These are phyloP conservation scores for Drosophila bifasciata DNA, from an alignment of 1,140 invertebrate species.

Conservation along the genomic window DNA sequence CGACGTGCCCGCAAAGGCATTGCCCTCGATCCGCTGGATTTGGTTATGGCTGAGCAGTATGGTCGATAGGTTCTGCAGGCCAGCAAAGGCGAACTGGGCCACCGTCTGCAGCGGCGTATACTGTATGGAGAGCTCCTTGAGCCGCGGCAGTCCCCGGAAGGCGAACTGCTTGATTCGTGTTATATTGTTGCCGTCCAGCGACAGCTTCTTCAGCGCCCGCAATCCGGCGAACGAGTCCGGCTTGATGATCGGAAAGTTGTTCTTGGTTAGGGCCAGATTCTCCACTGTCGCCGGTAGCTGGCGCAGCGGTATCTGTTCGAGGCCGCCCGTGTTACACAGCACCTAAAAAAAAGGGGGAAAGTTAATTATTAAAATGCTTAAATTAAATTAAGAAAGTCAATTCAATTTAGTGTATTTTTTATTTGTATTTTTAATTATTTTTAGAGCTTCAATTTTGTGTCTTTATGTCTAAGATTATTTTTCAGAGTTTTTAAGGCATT, in stretches of 20 bases:
- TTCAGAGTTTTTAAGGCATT: too few relatives aligned
- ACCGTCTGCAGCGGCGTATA: constrained; percentile 91
- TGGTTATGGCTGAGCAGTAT: constrained; percentile 91
- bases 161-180: constrained; percentile 91
- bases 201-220: constrained; percentile 89
- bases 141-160: constrained; percentile 90
- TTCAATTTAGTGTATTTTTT: too few relatives aligned
- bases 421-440: too few relatives aligned
- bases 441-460: too few relatives aligned
- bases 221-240: constrained; percentile 91
- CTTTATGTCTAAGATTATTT: too few relatives aligned
- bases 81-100: constrained; percentile 91
- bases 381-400: too few relatives aligned
- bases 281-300: constrained; percentile 90
- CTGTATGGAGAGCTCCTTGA: constrained; percentile 92
- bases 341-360: constrained; percentile 86
- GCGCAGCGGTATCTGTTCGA: constrained; percentile 90
- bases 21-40: constrained; percentile 90
- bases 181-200: constrained; percentile 92
- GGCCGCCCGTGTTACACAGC: constrained; percentile 92
- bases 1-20: constrained; percentile 92
- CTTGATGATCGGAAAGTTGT: constrained; percentile 90
- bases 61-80: constrained; percentile 91
- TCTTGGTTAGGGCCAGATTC: constrained; percentile 92
- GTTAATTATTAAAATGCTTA: too few relatives aligned